Conservation (phyloP, 2,113 vertebrate genomes). For the Bos indicus region DNA sequence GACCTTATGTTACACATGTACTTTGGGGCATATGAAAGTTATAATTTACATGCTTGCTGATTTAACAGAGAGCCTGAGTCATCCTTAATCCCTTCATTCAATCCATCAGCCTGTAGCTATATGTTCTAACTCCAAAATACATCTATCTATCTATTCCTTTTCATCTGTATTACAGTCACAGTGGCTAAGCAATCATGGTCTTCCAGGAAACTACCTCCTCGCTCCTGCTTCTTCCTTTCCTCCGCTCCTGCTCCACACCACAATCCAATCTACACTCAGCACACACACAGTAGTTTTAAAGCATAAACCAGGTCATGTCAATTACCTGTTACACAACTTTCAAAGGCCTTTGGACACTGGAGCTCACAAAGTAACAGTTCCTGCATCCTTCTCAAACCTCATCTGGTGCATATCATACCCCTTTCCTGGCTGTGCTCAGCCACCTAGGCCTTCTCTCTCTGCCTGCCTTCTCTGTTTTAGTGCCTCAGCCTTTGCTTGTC, state of each 20-base stretch:
- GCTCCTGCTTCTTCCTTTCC: background rate
- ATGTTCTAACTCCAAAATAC: background rate
- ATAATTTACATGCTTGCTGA: background rate
- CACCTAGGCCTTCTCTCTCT: accelerated
- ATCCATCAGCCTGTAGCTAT: background rate
- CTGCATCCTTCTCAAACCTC: background rate
- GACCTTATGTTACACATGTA: background rate
- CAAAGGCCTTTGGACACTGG: background rate
- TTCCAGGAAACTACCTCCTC: background rate
- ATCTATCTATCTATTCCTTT: background rate
- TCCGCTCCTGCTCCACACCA: background rate
- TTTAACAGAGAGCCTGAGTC: background rate
- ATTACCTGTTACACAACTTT: background rate
- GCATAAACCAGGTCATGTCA: background rate
- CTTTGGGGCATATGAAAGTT: background rate
- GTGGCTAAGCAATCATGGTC: background rate
- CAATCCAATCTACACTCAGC: background rate
- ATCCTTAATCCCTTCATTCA: background rate
- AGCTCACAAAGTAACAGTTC: background rate
- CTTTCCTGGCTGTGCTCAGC: accelerated
- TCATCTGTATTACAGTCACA: background rate
- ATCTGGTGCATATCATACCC: accelerated
- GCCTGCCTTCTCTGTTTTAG: background rate
- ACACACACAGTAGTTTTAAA: background rate
- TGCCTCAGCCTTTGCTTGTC: background rate